Percentiles rank a stretch among this genome's conserved stretches.
Evolutionary conservation across 2,888 invertebrate species (phyloP).

Genomic region (Heliconius ismenius): DNA sequence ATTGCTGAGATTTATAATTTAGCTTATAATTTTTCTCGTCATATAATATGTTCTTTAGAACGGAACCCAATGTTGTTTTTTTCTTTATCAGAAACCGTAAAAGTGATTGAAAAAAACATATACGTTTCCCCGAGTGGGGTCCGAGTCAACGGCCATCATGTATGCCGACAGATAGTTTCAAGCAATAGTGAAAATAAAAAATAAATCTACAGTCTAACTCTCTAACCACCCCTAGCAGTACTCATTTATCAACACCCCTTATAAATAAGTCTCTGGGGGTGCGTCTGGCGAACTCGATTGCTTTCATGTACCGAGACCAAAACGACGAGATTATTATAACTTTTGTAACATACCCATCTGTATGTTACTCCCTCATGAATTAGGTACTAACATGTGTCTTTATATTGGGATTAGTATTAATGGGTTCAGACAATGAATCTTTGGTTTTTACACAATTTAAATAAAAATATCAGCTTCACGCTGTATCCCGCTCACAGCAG

Average conservation of each 20-base stretch:
- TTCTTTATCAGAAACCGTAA: too few relatives aligned
- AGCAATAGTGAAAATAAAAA: not conserved
- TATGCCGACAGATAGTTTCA: too few relatives aligned
- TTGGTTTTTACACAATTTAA: too few relatives aligned
- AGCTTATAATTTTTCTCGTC: too few relatives aligned
- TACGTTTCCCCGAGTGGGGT: too few relatives aligned
- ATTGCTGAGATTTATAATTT: too few relatives aligned
- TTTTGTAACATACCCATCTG: slow-evolving; percentile 13
- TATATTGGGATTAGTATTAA: not conserved
- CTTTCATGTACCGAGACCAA: slow-evolving; percentile 30
- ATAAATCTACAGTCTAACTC: not conserved
- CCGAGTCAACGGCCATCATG: too few relatives aligned
- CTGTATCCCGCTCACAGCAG: too few relatives aligned
- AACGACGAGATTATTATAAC: slow-evolving; percentile 23
- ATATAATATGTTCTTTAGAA: too few relatives aligned
- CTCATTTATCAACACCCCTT: slow-evolving; percentile 10
- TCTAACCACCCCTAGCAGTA: not conserved
- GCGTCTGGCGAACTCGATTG: slow-evolving; percentile 23
- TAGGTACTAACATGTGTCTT: not conserved
- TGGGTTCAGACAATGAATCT: not conserved
- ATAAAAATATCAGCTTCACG: too few relatives aligned
- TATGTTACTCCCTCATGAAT: slow-evolving; percentile 1
- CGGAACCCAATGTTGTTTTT: too few relatives aligned
- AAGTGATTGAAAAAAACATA: too few relatives aligned
- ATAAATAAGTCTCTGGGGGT: slow-evolving; percentile 1